These are phyloP conservation scores for Toxonevra muliebris DNA, from an alignment of 2,888 invertebrate genomes.

Conservation along the genomic window DNA sequence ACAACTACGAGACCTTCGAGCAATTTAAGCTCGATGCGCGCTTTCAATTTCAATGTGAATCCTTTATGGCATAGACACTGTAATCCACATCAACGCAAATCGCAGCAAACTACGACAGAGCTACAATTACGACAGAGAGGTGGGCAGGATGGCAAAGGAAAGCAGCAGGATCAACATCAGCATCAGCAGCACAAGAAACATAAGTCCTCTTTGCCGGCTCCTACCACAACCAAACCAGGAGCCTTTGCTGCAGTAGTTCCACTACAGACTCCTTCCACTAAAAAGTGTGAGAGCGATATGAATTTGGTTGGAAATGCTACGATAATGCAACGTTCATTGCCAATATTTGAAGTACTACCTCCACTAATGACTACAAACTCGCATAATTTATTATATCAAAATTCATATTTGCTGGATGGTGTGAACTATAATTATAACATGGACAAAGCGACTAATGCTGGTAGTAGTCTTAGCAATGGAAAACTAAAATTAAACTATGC, in stretches of 20 bases:
- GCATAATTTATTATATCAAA: conserved; percentile 16
- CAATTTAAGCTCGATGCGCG: not conserved
- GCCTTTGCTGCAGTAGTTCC: not conserved
- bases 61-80: conserved; percentile 21
- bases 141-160: not conserved
- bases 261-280: not conserved
- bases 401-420: conserved; percentile 21
- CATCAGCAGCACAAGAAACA: conserved; percentile 1
- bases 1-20: no score
- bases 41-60: conserved; percentile 14
- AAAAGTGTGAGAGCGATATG: not conserved
- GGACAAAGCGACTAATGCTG: no score
- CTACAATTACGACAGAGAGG: conserved; percentile 2
- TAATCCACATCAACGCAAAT: conserved; percentile 7
- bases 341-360: conserved; percentile 35
- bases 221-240: conserved; percentile 8
- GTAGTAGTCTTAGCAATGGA: no score
- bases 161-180: conserved; percentile 9
- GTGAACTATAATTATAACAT: conserved; percentile 14
- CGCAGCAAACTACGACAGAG: not conserved
- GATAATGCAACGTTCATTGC: conserved; percentile 22
- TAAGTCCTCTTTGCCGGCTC: not conserved
- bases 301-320: not conserved
- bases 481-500: conserved; percentile 17
- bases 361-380: not conserved